A percentile compares a stretch with the other conserved stretches of the same genome.
phyloP scores from a whole-genome alignment of 1,140 invertebrate species.

The Monomorium pharaonis region DNA sequence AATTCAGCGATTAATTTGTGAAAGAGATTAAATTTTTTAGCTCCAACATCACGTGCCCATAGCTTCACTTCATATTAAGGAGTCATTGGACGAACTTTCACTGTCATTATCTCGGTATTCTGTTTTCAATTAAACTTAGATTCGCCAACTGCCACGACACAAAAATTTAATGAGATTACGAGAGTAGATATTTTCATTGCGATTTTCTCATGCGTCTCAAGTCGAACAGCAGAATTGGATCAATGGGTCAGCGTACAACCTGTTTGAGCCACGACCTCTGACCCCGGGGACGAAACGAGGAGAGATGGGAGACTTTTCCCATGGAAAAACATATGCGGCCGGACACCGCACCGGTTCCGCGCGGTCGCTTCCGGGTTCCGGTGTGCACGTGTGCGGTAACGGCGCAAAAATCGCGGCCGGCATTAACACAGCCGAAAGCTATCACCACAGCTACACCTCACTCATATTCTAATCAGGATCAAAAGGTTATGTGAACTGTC shows the following conservation, averaged over 20 bases:
- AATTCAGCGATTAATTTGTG: too few species aligned
- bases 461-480: conserved; percentile 85
- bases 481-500: conserved; percentile 84
- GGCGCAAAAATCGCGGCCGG: conserved; percentile 65
- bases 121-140: neutral
- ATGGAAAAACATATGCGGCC: conserved; percentile 75
- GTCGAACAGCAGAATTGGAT: conserved; percentile 60
- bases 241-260: conserved; percentile 65
- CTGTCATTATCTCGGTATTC: neutral
- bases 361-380: conserved; percentile 79
- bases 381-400: conserved; percentile 63
- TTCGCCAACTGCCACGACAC: neutral
- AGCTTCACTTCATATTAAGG: neutral
- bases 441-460: conserved; percentile 68
- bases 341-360: conserved; percentile 68
- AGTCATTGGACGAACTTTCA: neutral
- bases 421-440: conserved; percentile 59
- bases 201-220: conserved; percentile 61
- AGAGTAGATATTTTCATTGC: neutral
- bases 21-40: neutral
- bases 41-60: neutral
- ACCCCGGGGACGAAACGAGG: conserved; percentile 44
- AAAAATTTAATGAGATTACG: neutral
- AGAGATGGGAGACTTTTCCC: conserved; percentile 75
- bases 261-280: conserved; percentile 71